Conservation (phyloP, 2,888 invertebrate species). For the Polymixis lichenea region DNA sequence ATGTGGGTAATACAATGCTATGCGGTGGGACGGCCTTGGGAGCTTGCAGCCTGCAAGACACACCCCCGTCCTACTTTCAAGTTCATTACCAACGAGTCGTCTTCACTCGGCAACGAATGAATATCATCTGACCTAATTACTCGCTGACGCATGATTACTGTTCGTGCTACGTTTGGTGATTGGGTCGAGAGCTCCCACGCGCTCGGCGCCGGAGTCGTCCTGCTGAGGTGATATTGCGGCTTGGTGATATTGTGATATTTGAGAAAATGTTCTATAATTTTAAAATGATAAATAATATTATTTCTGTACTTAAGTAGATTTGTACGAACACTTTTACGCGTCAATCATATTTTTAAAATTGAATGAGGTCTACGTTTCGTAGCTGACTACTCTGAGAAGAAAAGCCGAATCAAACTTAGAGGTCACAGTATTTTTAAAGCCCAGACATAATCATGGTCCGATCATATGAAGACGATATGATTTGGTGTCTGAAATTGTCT, state of each 20-base stretch:
- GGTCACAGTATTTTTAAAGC: background rate
- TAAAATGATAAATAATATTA: too few relatives aligned
- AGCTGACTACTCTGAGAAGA: too few relatives aligned
- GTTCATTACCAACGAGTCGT: slow-evolving; percentile 86
- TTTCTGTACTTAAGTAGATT: too few relatives aligned
- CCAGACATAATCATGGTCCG: background rate
- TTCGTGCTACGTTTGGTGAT: slow-evolving; percentile 36
- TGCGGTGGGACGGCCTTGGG: slow-evolving; percentile 86
- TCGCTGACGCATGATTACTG: slow-evolving; percentile 49
- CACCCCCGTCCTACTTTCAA: slow-evolving; percentile 86
- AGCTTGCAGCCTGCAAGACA: slow-evolving; percentile 87
- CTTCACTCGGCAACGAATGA: slow-evolving; percentile 71
- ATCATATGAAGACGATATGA: background rate
- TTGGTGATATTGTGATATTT: background rate
- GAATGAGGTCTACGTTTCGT: too few relatives aligned
- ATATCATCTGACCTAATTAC: slow-evolving; percentile 63
- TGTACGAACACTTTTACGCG: too few relatives aligned
- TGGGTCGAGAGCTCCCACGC: slow-evolving; percentile 59
- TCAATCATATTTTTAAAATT: too few relatives aligned
- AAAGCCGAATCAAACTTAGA: too few relatives aligned
- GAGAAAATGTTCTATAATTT: background rate
- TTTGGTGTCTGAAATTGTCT: background rate
- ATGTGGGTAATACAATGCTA: slow-evolving; percentile 86
- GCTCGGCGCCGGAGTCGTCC: slow-evolving; percentile 55
- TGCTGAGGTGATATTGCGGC: background rate